phyloP scores from a whole-genome alignment of 2,113 vertebrate genomes.

The Equus przewalskii region DNA sequence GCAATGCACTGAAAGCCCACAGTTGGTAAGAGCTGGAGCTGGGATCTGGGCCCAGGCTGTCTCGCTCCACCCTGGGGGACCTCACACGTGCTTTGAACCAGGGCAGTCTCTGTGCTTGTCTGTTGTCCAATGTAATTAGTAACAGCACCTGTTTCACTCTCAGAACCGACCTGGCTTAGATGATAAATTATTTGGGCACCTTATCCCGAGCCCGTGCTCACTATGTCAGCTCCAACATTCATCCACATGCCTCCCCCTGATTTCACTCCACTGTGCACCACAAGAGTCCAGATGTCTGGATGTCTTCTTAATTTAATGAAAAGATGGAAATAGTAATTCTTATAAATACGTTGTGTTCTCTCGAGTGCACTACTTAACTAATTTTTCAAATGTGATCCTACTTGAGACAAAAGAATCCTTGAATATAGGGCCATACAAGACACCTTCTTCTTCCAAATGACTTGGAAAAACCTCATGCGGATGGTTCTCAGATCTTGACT shows the following conservation, averaged over 20 bases:
- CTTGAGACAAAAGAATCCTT: neutral
- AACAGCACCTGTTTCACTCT: neutral
- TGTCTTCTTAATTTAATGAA: conserved; percentile 31
- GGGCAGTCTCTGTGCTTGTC: neutral
- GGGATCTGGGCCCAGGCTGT: neutral
- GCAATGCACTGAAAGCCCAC: neutral
- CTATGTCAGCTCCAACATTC: neutral
- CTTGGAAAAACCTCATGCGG: neutral
- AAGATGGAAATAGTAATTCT: neutral
- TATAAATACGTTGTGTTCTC: neutral
- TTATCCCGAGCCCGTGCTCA: neutral
- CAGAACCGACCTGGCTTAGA: neutral
- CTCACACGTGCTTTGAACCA: neutral
- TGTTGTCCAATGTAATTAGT: neutral
- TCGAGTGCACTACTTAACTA: neutral
- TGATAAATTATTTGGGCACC: neutral
- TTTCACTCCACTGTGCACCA: neutral
- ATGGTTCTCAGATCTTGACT: neutral
- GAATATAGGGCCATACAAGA: neutral
- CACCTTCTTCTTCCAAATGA: neutral
- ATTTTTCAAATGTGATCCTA: neutral
- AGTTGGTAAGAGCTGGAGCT: neutral
- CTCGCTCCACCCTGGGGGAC: neutral
- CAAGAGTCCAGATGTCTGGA: neutral
- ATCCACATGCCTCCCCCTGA: neutral